Evolutionary conservation across 2,113 vertebrate genomes (phyloP).

Genomic region (Zootoca vivipara): DNA sequence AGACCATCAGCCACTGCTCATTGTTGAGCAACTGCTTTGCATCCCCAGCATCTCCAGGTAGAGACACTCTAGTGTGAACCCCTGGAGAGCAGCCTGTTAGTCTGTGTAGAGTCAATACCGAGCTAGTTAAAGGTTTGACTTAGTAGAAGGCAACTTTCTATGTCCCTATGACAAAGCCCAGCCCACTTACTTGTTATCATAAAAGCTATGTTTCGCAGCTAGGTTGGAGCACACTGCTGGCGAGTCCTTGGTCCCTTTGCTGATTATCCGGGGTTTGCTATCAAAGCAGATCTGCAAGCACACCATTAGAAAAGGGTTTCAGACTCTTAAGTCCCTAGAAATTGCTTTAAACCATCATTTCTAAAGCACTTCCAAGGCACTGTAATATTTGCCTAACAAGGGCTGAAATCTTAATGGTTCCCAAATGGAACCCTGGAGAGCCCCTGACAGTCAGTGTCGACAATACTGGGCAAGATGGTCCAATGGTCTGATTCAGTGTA

Average conservation of each 20-base stretch:
- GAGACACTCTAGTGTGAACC: too few relatives aligned
- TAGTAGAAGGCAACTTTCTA: too few relatives aligned
- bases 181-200: conserved; percentile 88
- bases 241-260: conserved; percentile 86
- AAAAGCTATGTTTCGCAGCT: conserved; percentile 85
- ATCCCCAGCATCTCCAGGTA: too few relatives aligned
- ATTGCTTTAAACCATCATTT: not conserved
- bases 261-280: conserved; percentile 92
- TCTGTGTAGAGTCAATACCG: too few relatives aligned
- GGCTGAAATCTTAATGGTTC: not conserved
- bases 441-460: too few relatives aligned
- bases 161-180: not conserved
- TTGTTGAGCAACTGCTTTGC: too few relatives aligned
- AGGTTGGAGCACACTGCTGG: conserved; percentile 86
- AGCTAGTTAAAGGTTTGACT: too few relatives aligned
- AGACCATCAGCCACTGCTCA: not conserved
- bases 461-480: too few relatives aligned
- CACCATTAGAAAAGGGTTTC: conserved; percentile 20
- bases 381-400: not conserved
- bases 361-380: not conserved
- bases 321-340: not conserved
- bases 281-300: conserved; percentile 89
- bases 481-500: too few relatives aligned
- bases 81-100: too few relatives aligned
- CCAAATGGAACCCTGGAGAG: too few relatives aligned